These are phyloP conservation scores for Motacilla tschutschensis DNA, from an alignment of 2,113 vertebrate species.

Conservation along the genomic window DNA sequence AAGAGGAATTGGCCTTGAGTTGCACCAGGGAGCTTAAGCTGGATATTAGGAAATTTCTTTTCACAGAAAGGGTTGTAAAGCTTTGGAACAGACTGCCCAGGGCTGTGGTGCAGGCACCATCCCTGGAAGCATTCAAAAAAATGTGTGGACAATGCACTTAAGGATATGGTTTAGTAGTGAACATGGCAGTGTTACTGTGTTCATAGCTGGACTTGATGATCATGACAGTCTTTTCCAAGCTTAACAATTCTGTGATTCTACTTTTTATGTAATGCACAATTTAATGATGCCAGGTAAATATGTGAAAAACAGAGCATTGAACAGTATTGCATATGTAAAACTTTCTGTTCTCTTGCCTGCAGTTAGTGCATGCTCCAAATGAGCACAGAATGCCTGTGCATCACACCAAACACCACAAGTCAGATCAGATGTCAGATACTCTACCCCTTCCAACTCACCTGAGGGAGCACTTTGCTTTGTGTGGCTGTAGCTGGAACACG, in stretches of 20 bases:
- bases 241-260: not conserved
- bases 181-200: not conserved
- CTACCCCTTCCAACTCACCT: slow-evolving; percentile 71
- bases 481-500: slow-evolving; percentile 83
- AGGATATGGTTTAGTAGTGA: not conserved
- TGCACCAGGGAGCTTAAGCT: not conserved
- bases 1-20: not conserved
- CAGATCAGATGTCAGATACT: not conserved
- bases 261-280: not conserved
- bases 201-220: not conserved
- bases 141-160: not conserved
- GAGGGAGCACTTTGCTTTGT: slow-evolving; percentile 84
- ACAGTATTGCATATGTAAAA: not conserved
- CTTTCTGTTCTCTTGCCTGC: not conserved
- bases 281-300: not conserved
- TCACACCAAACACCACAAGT: accelerated
- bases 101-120: not conserved
- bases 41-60: not conserved
- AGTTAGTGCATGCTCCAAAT: not conserved
- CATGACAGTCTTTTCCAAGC: not conserved
- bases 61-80: not conserved
- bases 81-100: not conserved
- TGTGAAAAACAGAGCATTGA: not conserved
- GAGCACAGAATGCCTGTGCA: not conserved
- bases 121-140: not conserved